Conservation (phyloP, 2,888 invertebrate species). For the Nineta flava region DNA sequence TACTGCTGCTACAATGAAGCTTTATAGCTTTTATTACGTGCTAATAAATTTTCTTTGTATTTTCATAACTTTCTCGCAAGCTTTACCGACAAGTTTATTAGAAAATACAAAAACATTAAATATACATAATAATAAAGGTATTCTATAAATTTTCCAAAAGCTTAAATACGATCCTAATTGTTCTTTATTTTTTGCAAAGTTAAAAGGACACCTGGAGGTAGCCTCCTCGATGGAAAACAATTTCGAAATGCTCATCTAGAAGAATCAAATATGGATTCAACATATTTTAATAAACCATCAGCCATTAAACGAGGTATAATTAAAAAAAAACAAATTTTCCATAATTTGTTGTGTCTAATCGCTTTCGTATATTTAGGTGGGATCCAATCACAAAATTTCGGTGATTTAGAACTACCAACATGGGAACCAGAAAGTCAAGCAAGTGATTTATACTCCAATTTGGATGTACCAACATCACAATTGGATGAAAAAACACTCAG, state of each 20-base stretch:
- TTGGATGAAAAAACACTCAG: constrained; percentile 23
- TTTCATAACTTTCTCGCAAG: neutral
- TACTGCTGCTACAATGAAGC: too few relatives aligned
- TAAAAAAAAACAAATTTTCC: neutral
- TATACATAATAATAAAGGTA: constrained; percentile 6
- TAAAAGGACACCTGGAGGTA: constrained; percentile 19
- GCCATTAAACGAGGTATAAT: constrained; percentile 26
- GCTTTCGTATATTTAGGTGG: neutral
- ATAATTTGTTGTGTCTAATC: neutral
- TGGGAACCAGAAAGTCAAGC: constrained; percentile 1
- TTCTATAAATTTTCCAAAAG: neutral
- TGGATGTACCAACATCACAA: neutral
- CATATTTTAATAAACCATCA: constrained; percentile 23
- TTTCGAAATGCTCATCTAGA: constrained; percentile 10
- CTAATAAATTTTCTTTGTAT: neutral
- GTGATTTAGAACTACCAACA: neutral
- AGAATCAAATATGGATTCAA: constrained; percentile 19
- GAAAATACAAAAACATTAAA: constrained; percentile 7
- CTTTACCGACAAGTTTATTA: constrained; percentile 4
- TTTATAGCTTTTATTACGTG: too few relatives aligned
- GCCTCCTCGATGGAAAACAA: constrained; percentile 14
- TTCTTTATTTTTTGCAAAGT: constrained; percentile 18
- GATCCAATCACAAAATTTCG: neutral
- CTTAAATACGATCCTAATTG: neutral
- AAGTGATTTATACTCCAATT: neutral